Evolutionary conservation across 2,888 invertebrate species (phyloP), one percentile per base, ranked within the genome.

Genomic region (Stegophylla sp.): DNA sequence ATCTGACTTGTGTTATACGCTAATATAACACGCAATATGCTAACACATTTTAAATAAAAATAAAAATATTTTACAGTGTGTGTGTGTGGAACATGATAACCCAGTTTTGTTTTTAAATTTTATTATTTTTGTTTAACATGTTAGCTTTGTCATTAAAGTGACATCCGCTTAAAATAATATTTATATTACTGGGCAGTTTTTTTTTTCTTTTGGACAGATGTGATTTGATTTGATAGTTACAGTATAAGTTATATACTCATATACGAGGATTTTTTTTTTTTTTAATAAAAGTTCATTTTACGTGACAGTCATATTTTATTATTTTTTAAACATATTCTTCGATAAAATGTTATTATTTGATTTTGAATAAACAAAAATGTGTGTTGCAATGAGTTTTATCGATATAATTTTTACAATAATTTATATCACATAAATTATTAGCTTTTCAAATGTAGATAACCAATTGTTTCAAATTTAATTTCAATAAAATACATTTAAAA

Each of bases 401-500:
- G n/a, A n/a, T n/a, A n/a, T n/a, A n/a, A n/a, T n/a, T n/a, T n/a
- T n/a, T n/a, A n/a, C n/a, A n/a, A n/a, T n/a, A n/a, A n/a, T n/a
- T n/a, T n/a, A n/a, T n/a, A n/a, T n/a, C n/a, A n/a, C n/a, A n/a
- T n/a, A n/a, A n/a, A n/a, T n/a, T n/a, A n/a, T n/a, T n/a, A n/a
- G n/a, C n/a, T n/a, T n/a, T n/a, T n/a, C n/a, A n/a, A n/a, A n/a
- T n/a, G n/a, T n/a, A n/a, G n/a, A n/a, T n/a, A n/a, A n/a, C n/a
- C n/a, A n/a, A n/a, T 56, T 56, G 23, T 41, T 56, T 13, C 23
- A 56, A 56, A 72, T 72, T 56, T 20, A 43, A 4, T 10, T 43
- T 43, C 56, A 23, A 72, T 56, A 72, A 72, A 72, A 69, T 51
- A 43, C 12, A 66, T 43, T 43, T 26, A n/a, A 34, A 72, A 59